Base-by-base conservation (phyloP, 2,888 invertebrate species). In the Hoplodrina blanda region DNA sequence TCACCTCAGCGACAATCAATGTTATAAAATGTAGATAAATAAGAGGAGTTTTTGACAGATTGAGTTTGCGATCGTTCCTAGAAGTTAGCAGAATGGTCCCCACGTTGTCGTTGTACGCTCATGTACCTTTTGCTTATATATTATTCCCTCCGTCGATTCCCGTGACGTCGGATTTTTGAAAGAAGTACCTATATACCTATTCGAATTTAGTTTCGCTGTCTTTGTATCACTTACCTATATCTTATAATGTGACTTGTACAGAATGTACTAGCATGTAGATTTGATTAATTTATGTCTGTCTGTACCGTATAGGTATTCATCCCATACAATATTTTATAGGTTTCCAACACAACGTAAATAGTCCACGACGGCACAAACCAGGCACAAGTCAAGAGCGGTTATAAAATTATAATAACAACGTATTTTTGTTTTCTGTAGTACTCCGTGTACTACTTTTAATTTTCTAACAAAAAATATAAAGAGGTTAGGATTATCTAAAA, bases 241-340 rank as follows among this genome's bases (percentile, higher is more conserved):
- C 41, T 72, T 17, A 25, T 56, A 20, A 19, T 44, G 33, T 53
- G 19, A 49, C 19, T 17, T 55, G 41, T 41, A 30, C 20, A 44
- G 49, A 64, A 66, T 56, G 41, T 71, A 68, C 69, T 41, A 54
- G 13, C 52, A 61, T 53, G 62, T 65, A 56, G 44, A 52, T 71
- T 64, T 82, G 74, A 73, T 79, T 67, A 64, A 78, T 82, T 62
- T 79, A 82, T 64, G 57, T 44, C 57, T 62, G 82, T 78, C 82
- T 66, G 60, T 73, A 67, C 57, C 62, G 49, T 44, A 54, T 46
- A 13, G 44, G 66, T 78, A 61, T 66, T 72, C 57, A 78, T 72
- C 60, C 33, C 55, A 30, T 52, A 56, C 62, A 52, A 68, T n/a
- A 64, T 78, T 78, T 73, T 78, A 74, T 78, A 82, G 66, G 67